Conservation (phyloP, 2,113 vertebrate genomes). For the Tapirus terrestris region DNA sequence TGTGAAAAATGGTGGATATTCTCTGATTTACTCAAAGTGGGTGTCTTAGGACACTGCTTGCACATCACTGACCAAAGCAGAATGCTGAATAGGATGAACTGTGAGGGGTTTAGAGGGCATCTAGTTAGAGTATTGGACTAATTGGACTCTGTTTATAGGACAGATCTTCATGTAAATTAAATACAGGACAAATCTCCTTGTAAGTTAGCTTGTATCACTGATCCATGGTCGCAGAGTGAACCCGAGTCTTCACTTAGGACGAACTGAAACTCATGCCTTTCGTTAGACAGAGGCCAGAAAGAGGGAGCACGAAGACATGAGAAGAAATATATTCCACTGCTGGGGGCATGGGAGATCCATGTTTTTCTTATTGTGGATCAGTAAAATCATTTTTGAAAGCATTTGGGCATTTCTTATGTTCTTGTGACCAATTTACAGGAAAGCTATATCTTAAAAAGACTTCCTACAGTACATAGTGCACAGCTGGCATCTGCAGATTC, state of each 20-base stretch:
- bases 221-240: background rate
- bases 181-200: background rate
- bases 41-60: background rate
- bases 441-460: background rate
- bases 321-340: background rate
- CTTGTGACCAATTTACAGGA: background rate
- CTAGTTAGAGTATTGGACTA: background rate
- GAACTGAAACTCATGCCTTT: background rate
- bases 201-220: background rate
- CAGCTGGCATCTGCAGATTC: background rate
- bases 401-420: constrained; percentile 17
- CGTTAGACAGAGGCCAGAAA: background rate
- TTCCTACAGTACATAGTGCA: background rate
- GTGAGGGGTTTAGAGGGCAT: background rate
- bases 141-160: background rate
- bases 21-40: background rate
- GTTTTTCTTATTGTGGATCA: background rate
- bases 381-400: background rate
- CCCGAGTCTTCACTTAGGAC: background rate
- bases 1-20: background rate
- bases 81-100: background rate
- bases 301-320: background rate
- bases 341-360: background rate
- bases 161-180: background rate
- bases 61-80: background rate